These are phyloP conservation scores for Dasypolia templi DNA, from an alignment of 2,888 invertebrate species.

Conservation along the genomic window DNA sequence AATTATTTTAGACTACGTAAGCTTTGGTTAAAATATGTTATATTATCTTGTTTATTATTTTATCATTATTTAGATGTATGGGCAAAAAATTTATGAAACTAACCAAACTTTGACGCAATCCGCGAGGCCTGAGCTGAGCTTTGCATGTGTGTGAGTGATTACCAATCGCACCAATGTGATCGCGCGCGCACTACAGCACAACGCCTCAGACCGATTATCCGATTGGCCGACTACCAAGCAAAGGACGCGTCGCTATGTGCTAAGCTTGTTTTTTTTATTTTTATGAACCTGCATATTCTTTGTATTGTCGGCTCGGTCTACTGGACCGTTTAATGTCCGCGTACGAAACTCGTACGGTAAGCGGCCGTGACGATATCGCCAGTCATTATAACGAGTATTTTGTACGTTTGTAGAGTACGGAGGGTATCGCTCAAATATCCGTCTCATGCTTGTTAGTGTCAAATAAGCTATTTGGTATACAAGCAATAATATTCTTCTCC, in stretches of 20 bases:
- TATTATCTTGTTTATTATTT: too few relatives aligned
- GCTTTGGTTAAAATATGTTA: too few relatives aligned
- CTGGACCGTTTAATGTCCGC: conserved; percentile 52
- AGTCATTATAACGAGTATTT: conserved; percentile 43
- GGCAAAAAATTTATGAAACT: too few relatives aligned
- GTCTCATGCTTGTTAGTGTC: background rate
- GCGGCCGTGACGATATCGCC: conserved; percentile 49
- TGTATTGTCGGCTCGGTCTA: conserved; percentile 35
- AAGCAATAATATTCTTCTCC: background rate
- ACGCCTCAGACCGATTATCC: too few relatives aligned
- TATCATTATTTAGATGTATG: too few relatives aligned
- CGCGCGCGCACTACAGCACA: too few relatives aligned
- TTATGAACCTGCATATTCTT: conserved; percentile 42
- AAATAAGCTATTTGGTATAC: background rate
- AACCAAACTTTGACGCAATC: too few relatives aligned
- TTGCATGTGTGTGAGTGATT: too few relatives aligned
- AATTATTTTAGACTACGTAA: too few relatives aligned
- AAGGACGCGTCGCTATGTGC: background rate
- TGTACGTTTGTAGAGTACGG: background rate
- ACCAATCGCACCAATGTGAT: too few relatives aligned
- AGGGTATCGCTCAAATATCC: background rate
- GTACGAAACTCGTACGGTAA: conserved; percentile 41
- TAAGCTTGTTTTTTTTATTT: conserved; percentile 20
- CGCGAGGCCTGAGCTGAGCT: too few relatives aligned
- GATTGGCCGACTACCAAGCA: too few relatives aligned